phyloP scores from a whole-genome alignment of 2,113 vertebrate genomes.

The Edolisoma coerulescens region DNA sequence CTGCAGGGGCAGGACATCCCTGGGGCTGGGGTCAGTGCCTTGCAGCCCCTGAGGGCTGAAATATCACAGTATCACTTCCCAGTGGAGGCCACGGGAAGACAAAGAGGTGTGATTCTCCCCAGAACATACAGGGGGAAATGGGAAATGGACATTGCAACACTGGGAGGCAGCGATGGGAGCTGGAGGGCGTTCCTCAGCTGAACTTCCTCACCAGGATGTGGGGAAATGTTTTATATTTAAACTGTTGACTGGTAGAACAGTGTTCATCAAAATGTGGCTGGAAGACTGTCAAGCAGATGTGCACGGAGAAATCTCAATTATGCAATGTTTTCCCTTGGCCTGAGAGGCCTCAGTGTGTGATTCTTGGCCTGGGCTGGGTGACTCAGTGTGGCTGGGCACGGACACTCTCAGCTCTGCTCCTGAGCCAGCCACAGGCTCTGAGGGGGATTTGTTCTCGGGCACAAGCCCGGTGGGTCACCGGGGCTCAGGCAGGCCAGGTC shows the following conservation, averaged over 20 bases:
- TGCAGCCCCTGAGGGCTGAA: neutral
- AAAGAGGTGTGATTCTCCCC: neutral
- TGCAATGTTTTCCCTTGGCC: neutral
- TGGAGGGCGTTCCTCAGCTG: neutral
- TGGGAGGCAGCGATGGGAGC: neutral
- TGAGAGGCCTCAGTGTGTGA: slow-evolving; percentile 8
- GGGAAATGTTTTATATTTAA: neutral
- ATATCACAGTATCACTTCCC: neutral
- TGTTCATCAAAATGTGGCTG: neutral
- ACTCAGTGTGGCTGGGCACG: neutral
- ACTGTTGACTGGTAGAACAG: neutral
- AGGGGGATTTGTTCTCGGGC: neutral
- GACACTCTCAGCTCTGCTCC: neutral
- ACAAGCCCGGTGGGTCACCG: fast-evolving
- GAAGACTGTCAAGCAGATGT: slow-evolving; percentile 37
- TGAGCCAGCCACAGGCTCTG: neutral
- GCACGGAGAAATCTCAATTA: neutral
- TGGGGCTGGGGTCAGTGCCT: neutral
- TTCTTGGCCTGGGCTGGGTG: neutral
- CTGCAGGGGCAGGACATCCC: neutral
- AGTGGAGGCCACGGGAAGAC: neutral
- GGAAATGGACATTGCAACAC: neutral
- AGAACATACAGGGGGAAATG: fast-evolving
- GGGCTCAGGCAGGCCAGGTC: neutral
- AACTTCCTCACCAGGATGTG: neutral